Conservation (phyloP, 2,888 invertebrate genomes). For the Diadromus collaris region DNA sequence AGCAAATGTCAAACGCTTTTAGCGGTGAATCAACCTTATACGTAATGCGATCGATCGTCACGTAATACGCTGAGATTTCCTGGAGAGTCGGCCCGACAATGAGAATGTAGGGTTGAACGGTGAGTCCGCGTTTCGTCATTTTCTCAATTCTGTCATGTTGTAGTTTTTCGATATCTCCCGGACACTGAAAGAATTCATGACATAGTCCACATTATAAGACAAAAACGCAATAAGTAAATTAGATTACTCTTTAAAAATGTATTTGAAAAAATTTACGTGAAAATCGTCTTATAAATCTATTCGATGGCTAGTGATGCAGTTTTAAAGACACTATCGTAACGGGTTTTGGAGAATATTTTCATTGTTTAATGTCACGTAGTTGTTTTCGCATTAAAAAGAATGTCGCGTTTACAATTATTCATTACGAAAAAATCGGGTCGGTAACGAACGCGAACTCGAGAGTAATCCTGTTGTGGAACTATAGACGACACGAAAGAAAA, state of each 20-base stretch:
- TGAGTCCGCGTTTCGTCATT: background rate
- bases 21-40: slow-evolving; percentile 25
- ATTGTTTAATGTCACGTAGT: background rate
- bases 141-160: background rate
- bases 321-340: background rate
- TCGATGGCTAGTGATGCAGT: background rate
- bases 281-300: background rate
- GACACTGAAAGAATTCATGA: background rate
- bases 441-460: too few relatives aligned
- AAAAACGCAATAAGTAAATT: background rate
- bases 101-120: slow-evolving; percentile 2
- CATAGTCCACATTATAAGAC: background rate
- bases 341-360: background rate
- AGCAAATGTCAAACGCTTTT: slow-evolving; percentile 20
- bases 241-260: background rate
- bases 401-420: background rate
- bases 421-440: background rate
- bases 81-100: background rate
- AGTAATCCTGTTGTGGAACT: too few relatives aligned
- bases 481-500: too few relatives aligned
- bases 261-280: background rate
- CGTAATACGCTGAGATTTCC: slow-evolving; percentile 3
- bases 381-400: background rate
- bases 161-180: background rate
- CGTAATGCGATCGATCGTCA: slow-evolving; percentile 1